Evolutionary conservation across 2,797 vertebrate species (phyloP), one percentile per base, ranked within the genome.

Genomic region (Pangasius sanitwongsei): DNA sequence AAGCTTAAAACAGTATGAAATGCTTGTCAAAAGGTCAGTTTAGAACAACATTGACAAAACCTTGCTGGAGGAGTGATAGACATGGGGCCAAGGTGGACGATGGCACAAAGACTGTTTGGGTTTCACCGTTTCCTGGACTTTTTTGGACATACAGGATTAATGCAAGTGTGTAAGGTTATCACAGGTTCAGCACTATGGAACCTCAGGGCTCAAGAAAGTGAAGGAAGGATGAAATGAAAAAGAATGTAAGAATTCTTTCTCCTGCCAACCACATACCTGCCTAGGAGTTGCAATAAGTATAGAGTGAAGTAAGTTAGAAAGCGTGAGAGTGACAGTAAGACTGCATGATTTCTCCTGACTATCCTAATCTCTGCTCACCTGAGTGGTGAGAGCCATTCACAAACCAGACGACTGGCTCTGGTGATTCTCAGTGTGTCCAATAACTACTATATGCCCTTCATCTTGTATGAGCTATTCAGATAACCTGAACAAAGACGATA

Each of bases 81-180:
- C 18, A 67, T 44, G 28, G 23, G 48, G 44, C 57, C 69, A 72
- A 53, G 59, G 59, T 69, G 82, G 8, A 8, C 16, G 69, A 85
- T 44, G 59, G 67, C 75, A 87, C 50, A 69, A 69, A 65, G 41
- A 34, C 34, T 70, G 87, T 82, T 75, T 89, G 57, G 48, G 50
- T 88, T 89, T 81, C 3, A 87, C n/a, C 48, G 81, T 48, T 87
- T 84, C 75, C 44, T 59, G 80, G 83, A 84, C 50, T 87, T 59
- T 87, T 87, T 77, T 53, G 59, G 74, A 89, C 90, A 69, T 20
- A 41, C 37, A 90, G 83, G 90, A 85, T 87, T 89, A 75, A 91
- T 91, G 83, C 89, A 86, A 88, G 90, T 81, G 77, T 91, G 74
- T 75, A 44, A 88, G 87, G 89, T 92, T 88, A 91, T 92, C 88